Evolutionary conservation across 2,113 vertebrate genomes (phyloP), one percentile per base, ranked within the genome.

Genomic region (Speoplatyrhinus poulsoni): DNA sequence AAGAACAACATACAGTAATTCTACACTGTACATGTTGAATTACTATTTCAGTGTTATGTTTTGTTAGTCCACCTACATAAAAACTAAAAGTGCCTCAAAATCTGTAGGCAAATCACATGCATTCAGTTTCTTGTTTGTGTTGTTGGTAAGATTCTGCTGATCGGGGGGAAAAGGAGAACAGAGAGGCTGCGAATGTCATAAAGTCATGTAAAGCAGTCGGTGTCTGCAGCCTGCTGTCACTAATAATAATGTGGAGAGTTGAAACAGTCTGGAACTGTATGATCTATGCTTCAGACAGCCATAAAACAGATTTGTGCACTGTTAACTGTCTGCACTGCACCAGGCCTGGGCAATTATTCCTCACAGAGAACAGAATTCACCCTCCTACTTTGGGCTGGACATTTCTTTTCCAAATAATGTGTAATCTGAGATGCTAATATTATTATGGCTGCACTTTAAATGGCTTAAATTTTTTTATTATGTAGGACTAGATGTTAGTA

Each of bases 201-300:
- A 77, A 76, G 60, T 55, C 53, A 6, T 32, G 48, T 65, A 33
- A 75, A 61, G 70, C 57, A 56, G 68, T 63, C 33, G 41, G 32
- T 54, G 63, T 57, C 67, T 70, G 60, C 49, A 62, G 70, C 65
- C 60, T 73, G 65, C 75, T 74, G 69, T 76, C 69, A 73, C 64
- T 70, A 72, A 82, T 80, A 73, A 81, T 69, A 53, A 73, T 60
- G 70, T 73, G 50, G 36, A n/a, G 71, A 67, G 62, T 55, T 75
- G 32, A 76, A 76, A 70, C 72, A 71, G 69, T 61, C 13, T 57
- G 56, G 12, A 52, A 64, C 52, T 54, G 68, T 64, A 66, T 73
- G 71, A 77, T 69, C 59, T 79, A 41, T 64, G 56, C 62, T 60
- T 70, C 46, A 72, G 72, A 82, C 70, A 49, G 54, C 54, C 52